phyloP scores from a whole-genome alignment of 64 coral and sea anemone species.

The Actinia equina region DNA sequence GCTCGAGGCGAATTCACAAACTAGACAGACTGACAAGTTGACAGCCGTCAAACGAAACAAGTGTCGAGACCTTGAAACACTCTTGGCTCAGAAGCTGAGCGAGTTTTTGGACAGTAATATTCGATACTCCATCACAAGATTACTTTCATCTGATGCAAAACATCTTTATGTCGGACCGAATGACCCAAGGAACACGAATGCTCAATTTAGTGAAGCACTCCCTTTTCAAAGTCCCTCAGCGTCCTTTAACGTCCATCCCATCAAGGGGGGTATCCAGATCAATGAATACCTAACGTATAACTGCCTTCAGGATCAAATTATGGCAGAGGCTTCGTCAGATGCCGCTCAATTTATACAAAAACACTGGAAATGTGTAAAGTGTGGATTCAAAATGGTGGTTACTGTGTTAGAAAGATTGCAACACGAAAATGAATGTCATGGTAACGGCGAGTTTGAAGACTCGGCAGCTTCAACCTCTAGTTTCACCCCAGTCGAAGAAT shows the following conservation, averaged over 20 bases:
- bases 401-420: conserved; percentile 76
- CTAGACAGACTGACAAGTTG: not conserved
- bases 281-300: conserved; percentile 94
- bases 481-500: not conserved
- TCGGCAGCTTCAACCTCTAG: not conserved
- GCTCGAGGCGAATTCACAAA: conserved; percentile 42
- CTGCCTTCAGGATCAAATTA: conserved; percentile 59
- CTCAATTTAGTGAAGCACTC: not conserved
- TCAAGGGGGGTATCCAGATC: conserved; percentile 82
- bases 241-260: conserved; percentile 48
- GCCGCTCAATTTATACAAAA: conserved; percentile 85
- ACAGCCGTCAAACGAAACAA: conserved; percentile 37
- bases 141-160: conserved; percentile 70
- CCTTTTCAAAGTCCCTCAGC: conserved; percentile 32
- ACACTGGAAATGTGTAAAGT: conserved; percentile 81
- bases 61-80: conserved; percentile 66
- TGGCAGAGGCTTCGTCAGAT: conserved; percentile 74
- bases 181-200: not conserved
- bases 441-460: not conserved
- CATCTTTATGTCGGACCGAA: conserved; percentile 66
- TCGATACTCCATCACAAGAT: conserved; percentile 63
- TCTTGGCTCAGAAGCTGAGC: conserved; percentile 71
- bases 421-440: conserved; percentile 70
- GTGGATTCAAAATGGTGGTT: conserved; percentile 75
- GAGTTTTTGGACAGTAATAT: conserved; percentile 94